A percentile compares a stretch with the other conserved stretches of the same genome.
Conservation (phyloP, 2,113 vertebrate species). For the Plotosus lineatus region DNA sequence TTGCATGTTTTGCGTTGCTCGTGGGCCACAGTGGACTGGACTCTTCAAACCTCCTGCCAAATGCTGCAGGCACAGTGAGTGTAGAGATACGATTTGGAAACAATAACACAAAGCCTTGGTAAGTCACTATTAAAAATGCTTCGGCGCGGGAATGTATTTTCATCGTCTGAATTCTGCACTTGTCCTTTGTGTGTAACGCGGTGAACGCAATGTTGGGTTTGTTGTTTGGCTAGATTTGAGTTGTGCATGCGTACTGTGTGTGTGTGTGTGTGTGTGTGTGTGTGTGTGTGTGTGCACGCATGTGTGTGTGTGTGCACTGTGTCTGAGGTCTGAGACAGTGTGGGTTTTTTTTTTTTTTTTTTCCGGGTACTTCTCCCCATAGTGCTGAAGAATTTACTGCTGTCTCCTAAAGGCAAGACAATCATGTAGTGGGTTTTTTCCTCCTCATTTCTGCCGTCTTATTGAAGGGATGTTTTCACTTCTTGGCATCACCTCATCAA, state of each 20-base stretch:
- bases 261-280: slow-evolving; percentile 48
- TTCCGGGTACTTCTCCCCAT: slow-evolving; percentile 1
- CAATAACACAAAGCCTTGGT: slow-evolving; percentile 55
- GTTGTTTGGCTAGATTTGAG: slow-evolving; percentile 1
- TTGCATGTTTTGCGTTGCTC: slow-evolving; percentile 38
- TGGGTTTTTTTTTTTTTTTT: not conserved
- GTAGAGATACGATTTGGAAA: slow-evolving; percentile 53
- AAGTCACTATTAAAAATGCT: slow-evolving; percentile 58
- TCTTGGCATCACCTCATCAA: slow-evolving; percentile 60
- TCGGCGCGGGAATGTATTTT: slow-evolving; percentile 20
- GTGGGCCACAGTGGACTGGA: slow-evolving; percentile 55
- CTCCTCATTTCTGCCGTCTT: slow-evolving; percentile 54
- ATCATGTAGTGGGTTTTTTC: not conserved
- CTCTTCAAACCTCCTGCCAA: slow-evolving; percentile 50
- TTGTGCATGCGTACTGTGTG: slow-evolving; percentile 30
- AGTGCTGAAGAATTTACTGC: slow-evolving; percentile 17
- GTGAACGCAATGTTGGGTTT: not conserved
- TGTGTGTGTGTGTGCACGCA: slow-evolving; percentile 48
- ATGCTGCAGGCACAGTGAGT: slow-evolving; percentile 50
- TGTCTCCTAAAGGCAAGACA: slow-evolving; percentile 25
- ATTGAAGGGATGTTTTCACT: slow-evolving; percentile 57
- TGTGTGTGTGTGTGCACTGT: slow-evolving; percentile 20
- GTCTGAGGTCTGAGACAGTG: slow-evolving; percentile 7
- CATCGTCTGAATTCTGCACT: slow-evolving; percentile 12
- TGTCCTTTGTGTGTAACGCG: slow-evolving; percentile 11